phyloP scores from a whole-genome alignment of 1,140 invertebrate species.

The Drosophila saltans region DNA sequence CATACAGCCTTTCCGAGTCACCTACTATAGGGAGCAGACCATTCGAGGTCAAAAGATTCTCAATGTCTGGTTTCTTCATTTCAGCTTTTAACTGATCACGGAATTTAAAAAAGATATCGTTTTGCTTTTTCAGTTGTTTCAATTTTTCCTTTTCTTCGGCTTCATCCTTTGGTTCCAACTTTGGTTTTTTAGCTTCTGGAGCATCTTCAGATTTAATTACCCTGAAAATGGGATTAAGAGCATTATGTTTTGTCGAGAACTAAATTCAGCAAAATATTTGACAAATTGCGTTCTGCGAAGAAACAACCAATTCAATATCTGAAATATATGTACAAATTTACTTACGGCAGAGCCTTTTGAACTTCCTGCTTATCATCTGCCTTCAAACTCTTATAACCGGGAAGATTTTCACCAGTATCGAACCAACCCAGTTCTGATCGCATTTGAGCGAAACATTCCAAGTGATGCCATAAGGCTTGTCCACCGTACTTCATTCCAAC shows the following conservation, averaged over 20 bases:
- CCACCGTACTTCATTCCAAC: slow-evolving; percentile 91
- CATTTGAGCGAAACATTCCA: slow-evolving; percentile 92
- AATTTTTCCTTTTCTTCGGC: slow-evolving; percentile 84
- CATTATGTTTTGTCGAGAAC: too few species aligned
- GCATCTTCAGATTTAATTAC: slow-evolving; percentile 85
- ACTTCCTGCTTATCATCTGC: slow-evolving; percentile 90
- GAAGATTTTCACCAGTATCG: slow-evolving; percentile 88
- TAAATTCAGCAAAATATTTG: too few species aligned
- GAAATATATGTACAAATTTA: slow-evolving; percentile 16
- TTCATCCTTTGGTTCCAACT: slow-evolving; percentile 86
- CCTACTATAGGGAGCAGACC: slow-evolving; percentile 87
- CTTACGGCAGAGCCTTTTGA: slow-evolving; percentile 83
- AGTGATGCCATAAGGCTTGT: slow-evolving; percentile 94
- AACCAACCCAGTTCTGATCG: slow-evolving; percentile 89
- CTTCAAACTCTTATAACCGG: slow-evolving; percentile 89
- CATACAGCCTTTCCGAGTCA: slow-evolving; percentile 88
- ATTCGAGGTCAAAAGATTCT: slow-evolving; percentile 89
- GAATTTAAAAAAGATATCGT: slow-evolving; percentile 90
- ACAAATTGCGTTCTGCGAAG: too few species aligned
- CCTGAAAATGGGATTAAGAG: slow-evolving; percentile 52
- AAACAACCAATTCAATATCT: too few species aligned
- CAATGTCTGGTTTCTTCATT: slow-evolving; percentile 86
- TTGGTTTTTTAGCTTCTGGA: slow-evolving; percentile 87
- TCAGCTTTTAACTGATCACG: slow-evolving; percentile 84
- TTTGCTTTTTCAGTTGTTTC: slow-evolving; percentile 89